Percentiles rank a stretch among this genome's conserved stretches.
Evolutionary conservation across 2,888 invertebrate genomes (phyloP).

Genomic region (Caenorhabditis sp.): DNA sequence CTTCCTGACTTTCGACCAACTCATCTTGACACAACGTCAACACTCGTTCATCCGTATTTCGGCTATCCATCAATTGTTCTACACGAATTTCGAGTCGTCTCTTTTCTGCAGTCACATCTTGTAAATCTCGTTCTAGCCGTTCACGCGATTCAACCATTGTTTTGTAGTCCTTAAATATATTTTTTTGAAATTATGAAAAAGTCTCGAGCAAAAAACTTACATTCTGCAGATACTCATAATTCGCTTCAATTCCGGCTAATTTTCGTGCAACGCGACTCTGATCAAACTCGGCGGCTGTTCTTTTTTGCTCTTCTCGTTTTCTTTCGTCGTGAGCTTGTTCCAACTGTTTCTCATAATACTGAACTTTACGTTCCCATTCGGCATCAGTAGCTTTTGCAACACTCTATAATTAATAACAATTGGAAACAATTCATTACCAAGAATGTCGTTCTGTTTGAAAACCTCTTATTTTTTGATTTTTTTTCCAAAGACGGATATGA

Average conservation of each 20-base stretch:
- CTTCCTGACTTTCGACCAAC: slow-evolving; percentile 34
- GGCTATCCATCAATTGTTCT: slow-evolving; percentile 38
- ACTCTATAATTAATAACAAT: slow-evolving; percentile 8
- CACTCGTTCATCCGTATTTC: slow-evolving; percentile 36
- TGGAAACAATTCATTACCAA: background rate
- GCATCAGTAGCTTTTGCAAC: slow-evolving; percentile 74
- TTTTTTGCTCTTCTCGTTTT: slow-evolving; percentile 37
- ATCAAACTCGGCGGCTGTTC: slow-evolving; percentile 41
- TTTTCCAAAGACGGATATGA: too few species aligned
- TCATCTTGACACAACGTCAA: slow-evolving; percentile 31
- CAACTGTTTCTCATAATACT: slow-evolving; percentile 71
- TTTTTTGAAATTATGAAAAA: too few species aligned
- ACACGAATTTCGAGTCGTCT: slow-evolving; percentile 34
- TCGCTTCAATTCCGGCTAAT: slow-evolving; percentile 38
- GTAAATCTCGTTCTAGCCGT: slow-evolving; percentile 25
- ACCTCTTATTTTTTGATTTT: too few species aligned
- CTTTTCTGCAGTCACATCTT: slow-evolving; percentile 30
- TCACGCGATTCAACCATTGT: slow-evolving; percentile 20
- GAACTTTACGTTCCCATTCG: slow-evolving; percentile 83
- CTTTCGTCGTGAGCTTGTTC: slow-evolving; percentile 40
- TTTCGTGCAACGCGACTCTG: slow-evolving; percentile 30
- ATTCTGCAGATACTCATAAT: slow-evolving; percentile 40
- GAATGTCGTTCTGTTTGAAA: too few species aligned
- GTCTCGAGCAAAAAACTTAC: slow-evolving; percentile 5
- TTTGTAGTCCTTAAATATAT: slow-evolving; percentile 22